phyloP scores from a whole-genome alignment of 2,888 invertebrate genomes.

The Tipula lateralis region DNA sequence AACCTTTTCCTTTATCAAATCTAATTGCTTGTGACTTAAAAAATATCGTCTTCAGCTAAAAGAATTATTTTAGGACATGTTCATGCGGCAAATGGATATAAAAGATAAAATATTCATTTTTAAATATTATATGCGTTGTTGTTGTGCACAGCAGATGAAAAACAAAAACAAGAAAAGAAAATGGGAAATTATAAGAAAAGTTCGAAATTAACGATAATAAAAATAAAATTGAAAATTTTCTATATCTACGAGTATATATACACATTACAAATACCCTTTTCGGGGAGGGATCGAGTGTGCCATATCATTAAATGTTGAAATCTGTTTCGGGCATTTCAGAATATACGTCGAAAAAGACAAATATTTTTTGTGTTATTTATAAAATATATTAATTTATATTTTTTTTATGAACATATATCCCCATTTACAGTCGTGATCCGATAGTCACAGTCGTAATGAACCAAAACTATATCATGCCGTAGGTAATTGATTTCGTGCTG shows the following conservation, averaged over 20 bases:
- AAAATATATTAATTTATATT: not conserved
- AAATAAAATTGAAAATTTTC: not conserved
- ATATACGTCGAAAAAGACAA: not conserved
- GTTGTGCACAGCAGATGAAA: not conserved
- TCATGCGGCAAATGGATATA: constrained; percentile 9
- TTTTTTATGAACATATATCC: not conserved
- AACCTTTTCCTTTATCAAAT: not conserved
- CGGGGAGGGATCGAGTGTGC: not conserved
- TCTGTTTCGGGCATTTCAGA: not conserved
- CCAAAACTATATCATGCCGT: not conserved
- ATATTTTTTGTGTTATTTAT: not conserved
- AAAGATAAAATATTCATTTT: not conserved
- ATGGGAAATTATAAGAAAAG: not conserved
- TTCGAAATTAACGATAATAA: not conserved
- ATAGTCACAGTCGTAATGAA: not conserved
- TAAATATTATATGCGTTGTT: not conserved
- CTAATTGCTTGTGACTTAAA: constrained; percentile 7
- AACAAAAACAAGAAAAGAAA: not conserved
- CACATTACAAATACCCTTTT: not conserved
- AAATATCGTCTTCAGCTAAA: not conserved
- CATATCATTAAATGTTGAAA: not conserved
- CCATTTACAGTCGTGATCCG: not conserved
- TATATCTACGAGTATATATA: too few species aligned
- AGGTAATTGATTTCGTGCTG: not conserved
- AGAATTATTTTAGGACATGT: not conserved